Base-by-base conservation (phyloP, 2,888 invertebrate species). In the Eugnorisma glareosa region DNA sequence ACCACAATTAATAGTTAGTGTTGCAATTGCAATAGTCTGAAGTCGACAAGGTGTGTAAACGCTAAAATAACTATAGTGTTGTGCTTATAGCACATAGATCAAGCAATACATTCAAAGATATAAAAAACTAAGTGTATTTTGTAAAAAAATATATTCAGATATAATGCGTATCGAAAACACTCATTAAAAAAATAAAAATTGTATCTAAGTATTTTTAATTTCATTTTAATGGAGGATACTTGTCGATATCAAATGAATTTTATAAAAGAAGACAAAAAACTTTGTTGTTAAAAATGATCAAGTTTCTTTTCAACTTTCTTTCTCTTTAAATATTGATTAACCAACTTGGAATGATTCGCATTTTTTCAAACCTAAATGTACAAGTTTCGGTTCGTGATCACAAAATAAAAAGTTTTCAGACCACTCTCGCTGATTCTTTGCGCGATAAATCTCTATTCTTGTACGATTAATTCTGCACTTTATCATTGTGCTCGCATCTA, bases 331-430 rank as follows among this genome's bases (percentile, higher is more conserved):
- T 94, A 96, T 95, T 95, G 95, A 95, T 95, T 95, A 93, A 91
- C 91, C 91, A 91, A 92, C 92, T 93, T 91, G 88, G 93, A 94
- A 93, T 94, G 95, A 95, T 94, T 94, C 94, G 92, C 93, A 94
- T 94, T 94, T 94, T 95, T 94, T 91, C 92, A 91, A 93, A 93
- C 93, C 93, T 93, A 94, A 95, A 96, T 96, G 95, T 94, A 95
- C 93, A 96, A 96, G 95, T 96, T 96, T 94, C 89, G 88, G 88
- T 91, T 91, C 92, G 92, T 92, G 93, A 94, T 95, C 94, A 92
- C 93, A 93, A 94, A 95, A 95, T 94, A 93, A 94, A 95, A 95
- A 94, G 94, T 93, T 93, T 90, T 89, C 91, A 90, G 91, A 93
- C 91, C 92, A 92, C 93, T 94, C 93, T 92, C 91, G 89, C 89